These are phyloP conservation scores for Drosophila nigrodunni DNA, from an alignment of 1,140 invertebrate species.

Conservation along the genomic window DNA sequence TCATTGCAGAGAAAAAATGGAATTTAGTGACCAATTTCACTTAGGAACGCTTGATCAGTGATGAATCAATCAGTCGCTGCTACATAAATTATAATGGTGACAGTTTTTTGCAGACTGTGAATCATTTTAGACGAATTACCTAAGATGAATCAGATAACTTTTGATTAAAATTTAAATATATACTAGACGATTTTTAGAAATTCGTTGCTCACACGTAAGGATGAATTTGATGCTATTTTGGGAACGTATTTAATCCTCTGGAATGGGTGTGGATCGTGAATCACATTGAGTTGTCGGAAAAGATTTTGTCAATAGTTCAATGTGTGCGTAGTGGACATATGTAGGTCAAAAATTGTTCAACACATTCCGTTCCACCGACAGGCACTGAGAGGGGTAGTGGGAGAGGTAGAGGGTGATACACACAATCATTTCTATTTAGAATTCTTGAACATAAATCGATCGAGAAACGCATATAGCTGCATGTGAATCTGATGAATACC, in stretches of 20 bases:
- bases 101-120: background rate
- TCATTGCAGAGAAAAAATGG: background rate
- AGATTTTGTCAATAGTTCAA: constrained; percentile 20
- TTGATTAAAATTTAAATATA: background rate
- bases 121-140: constrained; percentile 5
- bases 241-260: constrained; percentile 12
- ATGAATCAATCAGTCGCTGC: constrained; percentile 4
- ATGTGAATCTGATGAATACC: constrained; percentile 62
- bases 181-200: too few relatives aligned
- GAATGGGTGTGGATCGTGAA: constrained; percentile 13
- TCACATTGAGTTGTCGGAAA: background rate
- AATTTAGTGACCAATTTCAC: constrained; percentile 3
- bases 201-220: constrained; percentile 2
- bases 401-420: background rate
- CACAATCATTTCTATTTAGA: constrained; percentile 72
- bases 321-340: constrained; percentile 40
- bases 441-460: constrained; percentile 29
- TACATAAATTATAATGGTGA: background rate
- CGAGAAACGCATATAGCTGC: constrained; percentile 41
- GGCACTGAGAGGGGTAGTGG: too few relatives aligned
- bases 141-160: background rate
- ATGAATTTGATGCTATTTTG: constrained; percentile 6
- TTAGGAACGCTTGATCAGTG: background rate
- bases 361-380: constrained; percentile 21
- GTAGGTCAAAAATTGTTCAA: constrained; percentile 65